phyloP scores from a whole-genome alignment of 1,140 invertebrate genomes.

The Prorops nasuta region DNA sequence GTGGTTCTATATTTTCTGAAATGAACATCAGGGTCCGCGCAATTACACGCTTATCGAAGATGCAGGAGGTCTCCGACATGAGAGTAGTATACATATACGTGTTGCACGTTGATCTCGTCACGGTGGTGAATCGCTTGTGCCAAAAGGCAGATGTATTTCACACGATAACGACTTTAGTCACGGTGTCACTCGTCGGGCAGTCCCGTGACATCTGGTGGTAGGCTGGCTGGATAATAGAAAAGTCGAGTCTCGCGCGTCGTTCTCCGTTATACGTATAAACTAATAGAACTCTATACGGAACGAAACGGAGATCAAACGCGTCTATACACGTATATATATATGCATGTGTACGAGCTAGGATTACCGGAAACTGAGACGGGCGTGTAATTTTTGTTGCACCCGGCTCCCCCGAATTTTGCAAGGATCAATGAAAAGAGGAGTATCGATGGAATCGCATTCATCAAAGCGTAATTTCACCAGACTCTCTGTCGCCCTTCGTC shows the following conservation, averaged over 20 bases:
- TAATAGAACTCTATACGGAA: too few species aligned
- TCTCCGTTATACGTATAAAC: too few species aligned
- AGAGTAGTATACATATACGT: too few species aligned
- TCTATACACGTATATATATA: too few species aligned
- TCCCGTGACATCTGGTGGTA: slow-evolving; percentile 35
- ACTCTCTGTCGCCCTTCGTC: neutral
- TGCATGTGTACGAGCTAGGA: slow-evolving; percentile 13
- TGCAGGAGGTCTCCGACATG: too few species aligned
- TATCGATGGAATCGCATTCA: slow-evolving; percentile 20
- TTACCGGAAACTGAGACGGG: slow-evolving; percentile 42
- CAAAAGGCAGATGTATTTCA: slow-evolving; percentile 43
- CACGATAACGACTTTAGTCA: slow-evolving; percentile 42
- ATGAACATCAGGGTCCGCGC: too few species aligned
- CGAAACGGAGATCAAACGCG: too few species aligned
- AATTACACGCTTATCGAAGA: too few species aligned
- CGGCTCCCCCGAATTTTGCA: slow-evolving; percentile 5
- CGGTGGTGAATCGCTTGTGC: too few species aligned
- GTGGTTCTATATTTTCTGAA: too few species aligned
- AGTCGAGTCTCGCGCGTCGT: too few species aligned
- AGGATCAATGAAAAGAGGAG: slow-evolving; percentile 11
- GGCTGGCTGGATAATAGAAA: slow-evolving; percentile 31
- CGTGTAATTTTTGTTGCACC: slow-evolving; percentile 35
- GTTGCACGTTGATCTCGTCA: too few species aligned
- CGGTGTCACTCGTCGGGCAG: slow-evolving; percentile 31
- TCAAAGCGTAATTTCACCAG: slow-evolving; percentile 22